Conservation (phyloP, 2,888 invertebrate species). For the Drosophila fungiperda region DNA sequence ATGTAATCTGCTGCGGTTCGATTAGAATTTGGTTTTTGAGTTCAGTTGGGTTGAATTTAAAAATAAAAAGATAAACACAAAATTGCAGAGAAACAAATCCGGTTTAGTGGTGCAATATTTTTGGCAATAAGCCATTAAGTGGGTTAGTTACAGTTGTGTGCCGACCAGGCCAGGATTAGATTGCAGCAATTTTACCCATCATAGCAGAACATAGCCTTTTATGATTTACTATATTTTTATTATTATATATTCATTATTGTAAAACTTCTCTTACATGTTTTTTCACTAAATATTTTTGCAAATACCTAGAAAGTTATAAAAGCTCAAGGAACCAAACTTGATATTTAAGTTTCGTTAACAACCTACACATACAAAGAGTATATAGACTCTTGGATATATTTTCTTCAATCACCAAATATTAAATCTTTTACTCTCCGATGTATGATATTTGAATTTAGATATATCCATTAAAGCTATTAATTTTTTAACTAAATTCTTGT, state of each 20-base stretch:
- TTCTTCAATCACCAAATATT: not conserved
- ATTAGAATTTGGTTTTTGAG: conserved; percentile 65
- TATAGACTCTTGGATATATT: not conserved
- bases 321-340: not conserved
- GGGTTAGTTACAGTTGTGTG: conserved; percentile 64
- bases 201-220: not conserved
- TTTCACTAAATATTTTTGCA: not conserved
- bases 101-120: conserved; percentile 70
- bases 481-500: not conserved
- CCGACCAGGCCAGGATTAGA: conserved; percentile 16
- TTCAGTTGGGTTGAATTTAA: conserved; percentile 48
- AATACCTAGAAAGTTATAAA: not conserved
- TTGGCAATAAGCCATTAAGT: conserved; percentile 44
- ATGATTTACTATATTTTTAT: not conserved
- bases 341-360: not conserved
- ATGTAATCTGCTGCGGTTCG: conserved; percentile 88
- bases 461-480: not conserved
- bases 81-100: conserved; percentile 61
- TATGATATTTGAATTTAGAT: not conserved
- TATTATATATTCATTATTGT: not conserved
- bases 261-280: not conserved
- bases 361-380: not conserved
- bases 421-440: not conserved
- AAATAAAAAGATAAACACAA: conserved; percentile 53
- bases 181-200: not conserved